phyloP scores from a whole-genome alignment of 1,140 invertebrate species.

The Drosophila lowei region DNA sequence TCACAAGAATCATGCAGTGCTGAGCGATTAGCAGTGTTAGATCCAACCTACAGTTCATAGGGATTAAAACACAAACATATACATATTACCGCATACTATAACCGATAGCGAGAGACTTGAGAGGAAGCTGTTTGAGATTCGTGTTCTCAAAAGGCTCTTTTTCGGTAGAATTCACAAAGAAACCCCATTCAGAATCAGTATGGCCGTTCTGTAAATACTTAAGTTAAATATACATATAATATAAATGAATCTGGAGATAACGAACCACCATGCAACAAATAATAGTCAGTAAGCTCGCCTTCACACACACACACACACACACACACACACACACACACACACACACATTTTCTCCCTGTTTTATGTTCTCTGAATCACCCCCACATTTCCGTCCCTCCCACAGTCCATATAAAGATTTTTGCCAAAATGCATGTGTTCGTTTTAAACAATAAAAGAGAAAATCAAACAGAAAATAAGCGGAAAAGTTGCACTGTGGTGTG shows the following conservation, averaged over 20 bases:
- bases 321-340: slow-evolving; percentile 22
- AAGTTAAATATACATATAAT: slow-evolving; percentile 54
- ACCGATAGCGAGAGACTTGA: slow-evolving; percentile 35
- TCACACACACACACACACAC: slow-evolving; percentile 44
- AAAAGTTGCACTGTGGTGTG: slow-evolving; percentile 18
- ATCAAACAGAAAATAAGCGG: slow-evolving; percentile 17
- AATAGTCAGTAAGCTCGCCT: slow-evolving; percentile 69
- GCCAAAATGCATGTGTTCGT: slow-evolving; percentile 78
- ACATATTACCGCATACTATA: slow-evolving; percentile 7
- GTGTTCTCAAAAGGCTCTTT: slow-evolving; percentile 14
- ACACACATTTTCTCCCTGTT: slow-evolving; percentile 7
- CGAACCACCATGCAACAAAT: slow-evolving; percentile 67
- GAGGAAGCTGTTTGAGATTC: slow-evolving; percentile 40
- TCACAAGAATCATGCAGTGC: slow-evolving; percentile 30
- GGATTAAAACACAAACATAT: slow-evolving; percentile 1
- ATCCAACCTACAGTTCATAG: slow-evolving; percentile 44
- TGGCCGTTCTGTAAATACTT: slow-evolving; percentile 72
- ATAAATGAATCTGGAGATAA: slow-evolving; percentile 20
- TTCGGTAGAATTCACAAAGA: no score
- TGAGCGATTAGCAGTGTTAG: slow-evolving; percentile 39
- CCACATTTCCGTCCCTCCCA: slow-evolving; percentile 52
- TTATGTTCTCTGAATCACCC: slow-evolving; percentile 6
- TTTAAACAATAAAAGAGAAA: slow-evolving; percentile 57
- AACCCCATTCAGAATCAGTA: slow-evolving; percentile 30
- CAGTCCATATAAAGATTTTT: slow-evolving; percentile 43